A percentile compares a stretch with the other conserved stretches of the same genome.
phyloP scores from a whole-genome alignment of 1,140 invertebrate genomes.

The Conus ventricosus region DNA sequence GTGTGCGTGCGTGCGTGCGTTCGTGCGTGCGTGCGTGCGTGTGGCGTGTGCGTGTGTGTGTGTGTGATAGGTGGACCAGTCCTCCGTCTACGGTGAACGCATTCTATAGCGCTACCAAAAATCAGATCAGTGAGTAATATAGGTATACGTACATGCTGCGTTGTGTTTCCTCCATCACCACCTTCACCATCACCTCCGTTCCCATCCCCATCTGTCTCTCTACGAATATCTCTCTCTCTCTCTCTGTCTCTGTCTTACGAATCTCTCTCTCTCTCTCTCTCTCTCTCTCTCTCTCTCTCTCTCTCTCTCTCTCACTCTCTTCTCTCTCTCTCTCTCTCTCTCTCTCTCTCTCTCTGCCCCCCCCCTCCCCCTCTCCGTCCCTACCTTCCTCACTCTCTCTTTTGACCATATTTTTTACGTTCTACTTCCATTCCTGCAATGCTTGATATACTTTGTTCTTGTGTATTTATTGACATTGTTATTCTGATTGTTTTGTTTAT shows the following conservation, averaged over 20 bases:
- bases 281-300: not conserved
- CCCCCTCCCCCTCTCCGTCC: not conserved
- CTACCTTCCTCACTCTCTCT: not conserved
- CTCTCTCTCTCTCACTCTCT: not conserved
- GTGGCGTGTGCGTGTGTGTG: not conserved
- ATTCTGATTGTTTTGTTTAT: no score
- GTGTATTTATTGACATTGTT: no score
- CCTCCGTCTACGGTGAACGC: constrained; percentile 64
- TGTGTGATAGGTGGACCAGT: constrained; percentile 55
- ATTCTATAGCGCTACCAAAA: constrained; percentile 58
- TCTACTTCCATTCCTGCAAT: not conserved
- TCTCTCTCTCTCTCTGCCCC: not conserved
- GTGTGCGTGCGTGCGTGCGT: not conserved
- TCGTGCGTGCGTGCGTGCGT: not conserved
- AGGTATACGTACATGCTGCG: no score
- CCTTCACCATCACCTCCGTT: not conserved
- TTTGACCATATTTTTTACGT: not conserved
- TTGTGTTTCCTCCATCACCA: no score
- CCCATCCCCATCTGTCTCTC: no score
- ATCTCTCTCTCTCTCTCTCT: not conserved
- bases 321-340: not conserved
- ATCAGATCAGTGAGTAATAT: constrained; percentile 61
- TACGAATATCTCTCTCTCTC: not conserved
- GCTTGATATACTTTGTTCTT: not conserved
- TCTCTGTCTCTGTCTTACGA: not conserved